Percentiles rank a stretch among this genome's conserved stretches.
These are phyloP conservation scores for Anseranas semipalmata DNA, from an alignment of 2,113 vertebrate genomes.

Conservation along the genomic window DNA sequence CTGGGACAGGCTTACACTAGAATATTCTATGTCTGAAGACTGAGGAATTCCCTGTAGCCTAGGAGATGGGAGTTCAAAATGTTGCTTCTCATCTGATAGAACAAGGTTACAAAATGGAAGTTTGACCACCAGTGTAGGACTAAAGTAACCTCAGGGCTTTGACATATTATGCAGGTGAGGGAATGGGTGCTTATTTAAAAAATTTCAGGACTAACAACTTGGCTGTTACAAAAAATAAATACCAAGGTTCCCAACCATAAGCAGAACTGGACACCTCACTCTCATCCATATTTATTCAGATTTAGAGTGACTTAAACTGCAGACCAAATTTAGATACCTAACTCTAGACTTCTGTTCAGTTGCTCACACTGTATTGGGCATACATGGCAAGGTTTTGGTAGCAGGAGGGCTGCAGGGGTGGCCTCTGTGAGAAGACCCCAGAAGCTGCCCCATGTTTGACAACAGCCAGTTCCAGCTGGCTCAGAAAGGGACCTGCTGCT, in stretches of 20 bases:
- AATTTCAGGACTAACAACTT: not conserved
- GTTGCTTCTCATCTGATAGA: not conserved
- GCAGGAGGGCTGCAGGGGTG: not conserved
- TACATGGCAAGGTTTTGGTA: not conserved
- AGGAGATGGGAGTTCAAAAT: not conserved
- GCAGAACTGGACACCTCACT: not conserved
- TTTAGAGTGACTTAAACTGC: not conserved
- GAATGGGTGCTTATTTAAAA: not conserved
- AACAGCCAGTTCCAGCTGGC: not conserved
- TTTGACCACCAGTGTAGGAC: not conserved
- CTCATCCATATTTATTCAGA: not conserved
- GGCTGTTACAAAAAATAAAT: not conserved
- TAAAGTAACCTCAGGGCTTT: not conserved
- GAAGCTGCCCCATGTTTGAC: not conserved
- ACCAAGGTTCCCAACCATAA: not conserved
- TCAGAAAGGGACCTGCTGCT: not conserved
- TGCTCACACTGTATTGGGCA: not conserved
- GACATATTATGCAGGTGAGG: not conserved
- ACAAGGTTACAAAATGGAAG: fast-evolving
- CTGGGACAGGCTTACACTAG: not conserved
- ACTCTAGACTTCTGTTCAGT: not conserved
- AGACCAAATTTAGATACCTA: not conserved
- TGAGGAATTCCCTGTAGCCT: not conserved
- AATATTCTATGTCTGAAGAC: not conserved
- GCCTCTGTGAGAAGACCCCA: not conserved